Evolutionary conservation across 2,113 vertebrate genomes (phyloP).

Genomic region (Sula dactylatra): DNA sequence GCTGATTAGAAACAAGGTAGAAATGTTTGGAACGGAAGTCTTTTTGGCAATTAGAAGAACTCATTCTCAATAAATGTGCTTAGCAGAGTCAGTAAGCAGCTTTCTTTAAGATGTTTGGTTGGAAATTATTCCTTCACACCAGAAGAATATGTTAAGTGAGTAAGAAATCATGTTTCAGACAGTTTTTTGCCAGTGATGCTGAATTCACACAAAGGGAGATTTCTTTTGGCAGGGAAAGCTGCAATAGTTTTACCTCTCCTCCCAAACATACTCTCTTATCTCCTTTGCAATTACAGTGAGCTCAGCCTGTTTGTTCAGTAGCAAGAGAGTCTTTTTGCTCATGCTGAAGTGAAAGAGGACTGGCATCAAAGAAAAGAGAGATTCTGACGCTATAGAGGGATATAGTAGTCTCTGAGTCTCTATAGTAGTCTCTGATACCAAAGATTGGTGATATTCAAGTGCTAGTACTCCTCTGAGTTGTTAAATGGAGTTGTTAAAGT

Average conservation of each 20-base stretch:
- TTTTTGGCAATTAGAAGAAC: constrained; percentile 8
- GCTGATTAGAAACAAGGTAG: neutral
- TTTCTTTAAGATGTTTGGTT: constrained; percentile 15
- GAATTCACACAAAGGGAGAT: neutral
- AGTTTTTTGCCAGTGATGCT: neutral
- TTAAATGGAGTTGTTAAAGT: neutral
- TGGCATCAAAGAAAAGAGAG: neutral
- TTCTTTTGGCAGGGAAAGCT: neutral
- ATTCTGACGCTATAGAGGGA: neutral
- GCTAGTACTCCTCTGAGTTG: neutral
- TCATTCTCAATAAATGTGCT: neutral
- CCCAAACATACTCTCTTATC: neutral
- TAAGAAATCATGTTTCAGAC: neutral
- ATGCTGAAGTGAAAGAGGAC: neutral
- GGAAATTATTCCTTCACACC: constrained; percentile 17
- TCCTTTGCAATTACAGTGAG: neutral
- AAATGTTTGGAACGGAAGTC: neutral
- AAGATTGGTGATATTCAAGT: neutral
- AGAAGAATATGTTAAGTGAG: neutral
- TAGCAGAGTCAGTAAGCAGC: neutral
- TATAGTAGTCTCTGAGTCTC: neutral
- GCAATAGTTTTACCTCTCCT: neutral
- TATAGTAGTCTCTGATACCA: neutral
- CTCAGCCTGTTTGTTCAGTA: neutral
- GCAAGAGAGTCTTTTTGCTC: neutral